These are phyloP conservation scores for Sigmodon hispidus DNA, from an alignment of 2,113 vertebrate genomes.

Conservation along the genomic window DNA sequence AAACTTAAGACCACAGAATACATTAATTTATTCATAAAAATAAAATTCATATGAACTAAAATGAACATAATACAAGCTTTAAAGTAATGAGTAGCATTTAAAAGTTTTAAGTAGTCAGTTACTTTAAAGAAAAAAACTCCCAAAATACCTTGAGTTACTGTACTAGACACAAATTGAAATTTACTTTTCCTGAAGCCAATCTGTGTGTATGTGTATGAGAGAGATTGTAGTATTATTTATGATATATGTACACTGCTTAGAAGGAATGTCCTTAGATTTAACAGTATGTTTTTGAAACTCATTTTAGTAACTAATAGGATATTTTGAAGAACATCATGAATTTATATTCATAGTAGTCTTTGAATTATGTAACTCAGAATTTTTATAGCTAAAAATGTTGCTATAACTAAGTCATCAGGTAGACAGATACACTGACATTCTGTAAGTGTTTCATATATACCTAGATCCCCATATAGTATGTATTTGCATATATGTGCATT, in stretches of 20 bases:
- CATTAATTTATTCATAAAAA: not conserved
- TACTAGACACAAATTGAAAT: not conserved
- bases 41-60: not conserved
- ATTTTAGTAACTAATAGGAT: not conserved
- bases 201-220: not conserved
- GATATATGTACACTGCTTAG: not conserved
- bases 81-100: constrained; percentile 14
- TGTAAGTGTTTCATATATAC: not conserved
- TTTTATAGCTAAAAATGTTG: not conserved
- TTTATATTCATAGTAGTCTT: not conserved
- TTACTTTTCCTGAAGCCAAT: not conserved
- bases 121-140: not conserved
- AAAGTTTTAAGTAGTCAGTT: not conserved
- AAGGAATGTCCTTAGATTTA: not conserved
- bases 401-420: not conserved
- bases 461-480: accelerated
- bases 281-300: not conserved
- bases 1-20: not conserved
- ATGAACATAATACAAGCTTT: not conserved
- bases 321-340: not conserved
- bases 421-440: not conserved
- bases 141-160: not conserved
- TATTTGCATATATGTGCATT: not conserved
- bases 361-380: not conserved
- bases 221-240: no score